These are phyloP conservation scores for Eristalis pertinax DNA, from an alignment of 2,888 invertebrate genomes.

Conservation along the genomic window DNA sequence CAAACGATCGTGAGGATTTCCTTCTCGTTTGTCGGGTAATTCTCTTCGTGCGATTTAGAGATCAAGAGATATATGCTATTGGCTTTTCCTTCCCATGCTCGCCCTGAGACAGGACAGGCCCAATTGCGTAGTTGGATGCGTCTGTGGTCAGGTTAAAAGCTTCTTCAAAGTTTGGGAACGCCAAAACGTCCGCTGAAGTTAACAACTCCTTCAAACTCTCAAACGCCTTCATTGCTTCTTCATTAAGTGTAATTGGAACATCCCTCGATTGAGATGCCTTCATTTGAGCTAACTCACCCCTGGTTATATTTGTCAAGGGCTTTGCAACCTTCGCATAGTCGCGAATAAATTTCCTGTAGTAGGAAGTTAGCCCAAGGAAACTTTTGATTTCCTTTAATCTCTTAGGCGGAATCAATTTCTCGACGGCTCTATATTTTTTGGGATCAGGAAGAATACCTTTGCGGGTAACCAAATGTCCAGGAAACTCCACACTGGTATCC, in stretches of 20 bases:
- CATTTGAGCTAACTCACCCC: neutral
- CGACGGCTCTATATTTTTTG: conserved; percentile 36
- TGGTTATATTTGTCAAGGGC: too few species aligned
- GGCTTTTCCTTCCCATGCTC: neutral
- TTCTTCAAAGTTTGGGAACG: conserved; percentile 27
- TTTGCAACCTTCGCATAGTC: too few species aligned
- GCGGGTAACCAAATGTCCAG: conserved; percentile 51
- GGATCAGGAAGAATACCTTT: conserved; percentile 56
- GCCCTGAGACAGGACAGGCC: conserved; percentile 13
- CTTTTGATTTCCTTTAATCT: conserved; percentile 58
- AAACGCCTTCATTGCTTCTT: conserved; percentile 2
- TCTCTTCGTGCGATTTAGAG: conserved; percentile 19
- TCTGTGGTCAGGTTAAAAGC: conserved; percentile 24
- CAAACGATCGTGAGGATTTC: conserved; percentile 7
- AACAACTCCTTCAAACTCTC: conserved; percentile 4
- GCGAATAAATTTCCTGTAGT: too few species aligned
- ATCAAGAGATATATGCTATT: conserved; percentile 2
- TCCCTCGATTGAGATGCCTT: conserved; percentile 4
- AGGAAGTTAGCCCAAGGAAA: conserved; percentile 49
- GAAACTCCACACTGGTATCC: conserved; percentile 55
- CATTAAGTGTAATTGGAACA: neutral
- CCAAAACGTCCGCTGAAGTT: conserved; percentile 11
- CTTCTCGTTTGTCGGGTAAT: conserved; percentile 7
- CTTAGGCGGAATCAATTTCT: conserved; percentile 33
- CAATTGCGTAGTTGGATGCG: conserved; percentile 33